Base-by-base conservation (phyloP, 2,113 vertebrate species). In the Motacilla alba region DNA sequence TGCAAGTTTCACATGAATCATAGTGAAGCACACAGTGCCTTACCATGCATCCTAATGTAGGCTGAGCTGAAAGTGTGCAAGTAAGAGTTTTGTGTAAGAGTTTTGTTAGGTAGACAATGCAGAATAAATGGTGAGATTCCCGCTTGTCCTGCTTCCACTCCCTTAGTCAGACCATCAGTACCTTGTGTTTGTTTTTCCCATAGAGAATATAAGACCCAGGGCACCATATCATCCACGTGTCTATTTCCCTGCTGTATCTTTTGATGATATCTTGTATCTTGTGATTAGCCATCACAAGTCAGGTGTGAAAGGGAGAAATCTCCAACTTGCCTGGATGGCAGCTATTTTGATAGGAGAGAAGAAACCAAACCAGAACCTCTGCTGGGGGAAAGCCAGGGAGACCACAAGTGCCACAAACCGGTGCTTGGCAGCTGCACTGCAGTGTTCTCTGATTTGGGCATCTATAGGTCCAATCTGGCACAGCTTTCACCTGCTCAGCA, bases 41-140 rank as follows among this genome's bases (percentile, higher is more conserved):
- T 79, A 43, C 28, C 0, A 2, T 37, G 47, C 31, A 27, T 58
- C 33, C 30, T 66, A 58, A 35, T 0, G 0, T 28, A 70, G 74
- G 18, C 22, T 63, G 64, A 77, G 10, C 28, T 70, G 27, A 37
- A 62, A 80, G 39, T 50, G 10, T 3, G 3, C 4, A 5, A 52
- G 17, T 76, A 50, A 41, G 56, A 50, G 27, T 85, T 93, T 83
- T 0, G 0, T 39, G 49, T 50, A 15, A 50, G 53, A 47, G 30
- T 83, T 93, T 83, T 0, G 0, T 39, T 83, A 70, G 8, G 66
- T 16, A 66, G 59, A 33, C 58, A 68, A 4, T 14, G 13, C 21
- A 83, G 78, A 69, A 52, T 68, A 67, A 86, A 60, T 1, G 1
- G 7, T 31, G 39, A 83, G 15, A 46, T 39, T 24, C 33, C 47